phyloP scores from a whole-genome alignment of 1,140 invertebrate species.

The Proales similis region DNA sequence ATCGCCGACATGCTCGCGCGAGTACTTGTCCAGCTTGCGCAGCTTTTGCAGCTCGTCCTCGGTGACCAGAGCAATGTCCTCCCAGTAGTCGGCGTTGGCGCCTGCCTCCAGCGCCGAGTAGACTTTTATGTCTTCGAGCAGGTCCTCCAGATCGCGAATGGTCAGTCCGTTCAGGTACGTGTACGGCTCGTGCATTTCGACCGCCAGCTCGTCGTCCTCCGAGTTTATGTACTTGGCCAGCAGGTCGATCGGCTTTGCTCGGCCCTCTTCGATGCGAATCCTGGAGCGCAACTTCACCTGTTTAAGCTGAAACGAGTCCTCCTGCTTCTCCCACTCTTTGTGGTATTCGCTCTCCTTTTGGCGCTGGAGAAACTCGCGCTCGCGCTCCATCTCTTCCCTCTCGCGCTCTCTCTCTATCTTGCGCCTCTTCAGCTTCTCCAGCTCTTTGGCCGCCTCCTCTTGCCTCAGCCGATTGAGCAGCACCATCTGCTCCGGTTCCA shows the following conservation, averaged over 20 bases:
- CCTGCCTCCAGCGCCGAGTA: constrained; percentile 60
- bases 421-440: constrained; percentile 74
- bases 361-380: constrained; percentile 67
- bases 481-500: constrained; percentile 11
- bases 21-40: constrained; percentile 60
- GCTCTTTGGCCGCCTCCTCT: constrained; percentile 49
- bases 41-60: constrained; percentile 83
- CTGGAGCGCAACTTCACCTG: constrained; percentile 69
- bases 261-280: constrained; percentile 87
- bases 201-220: constrained; percentile 68
- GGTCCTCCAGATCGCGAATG: constrained; percentile 86
- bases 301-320: constrained; percentile 64
- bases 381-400: constrained; percentile 77
- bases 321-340: constrained; percentile 84
- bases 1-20: constrained; percentile 50
- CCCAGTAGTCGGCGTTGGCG: constrained; percentile 87
- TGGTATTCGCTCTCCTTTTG: constrained; percentile 90
- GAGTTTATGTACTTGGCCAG: constrained; percentile 88
- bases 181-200: constrained; percentile 97
- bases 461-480: constrained; percentile 2
- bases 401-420: constrained; percentile 80
- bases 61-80: constrained; percentile 89
- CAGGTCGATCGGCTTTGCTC: constrained; percentile 95
- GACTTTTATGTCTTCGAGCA: constrained; percentile 89
- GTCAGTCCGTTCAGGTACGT: constrained; percentile 85